Conservation (phyloP, 1,140 invertebrate species). For the Pachypsylla venusta region DNA sequence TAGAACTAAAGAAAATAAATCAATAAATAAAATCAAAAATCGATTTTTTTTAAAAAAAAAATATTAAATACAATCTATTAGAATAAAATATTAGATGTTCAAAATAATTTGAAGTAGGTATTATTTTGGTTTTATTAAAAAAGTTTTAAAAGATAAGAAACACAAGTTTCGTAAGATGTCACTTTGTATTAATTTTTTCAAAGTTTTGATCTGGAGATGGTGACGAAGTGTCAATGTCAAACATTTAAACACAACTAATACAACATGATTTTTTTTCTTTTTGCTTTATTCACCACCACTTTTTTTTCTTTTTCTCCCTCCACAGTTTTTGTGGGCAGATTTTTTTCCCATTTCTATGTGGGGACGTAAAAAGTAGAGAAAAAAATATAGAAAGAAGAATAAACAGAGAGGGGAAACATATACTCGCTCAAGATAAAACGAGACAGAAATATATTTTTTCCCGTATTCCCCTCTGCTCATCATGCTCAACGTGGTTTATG, state of each 20-base stretch:
- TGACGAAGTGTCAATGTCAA: constrained; percentile 20
- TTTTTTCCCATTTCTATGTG: constrained; percentile 17
- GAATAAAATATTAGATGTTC: no score
- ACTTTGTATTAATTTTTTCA: no score
- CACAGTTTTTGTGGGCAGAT: constrained; percentile 14
- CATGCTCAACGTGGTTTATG: constrained; percentile 21
- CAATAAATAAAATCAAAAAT: no score
- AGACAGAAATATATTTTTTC: constrained; percentile 5
- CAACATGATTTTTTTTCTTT: constrained; percentile 18
- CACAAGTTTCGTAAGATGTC: no score
- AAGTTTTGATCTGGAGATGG: constrained; percentile 11
- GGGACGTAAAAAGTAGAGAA: constrained; percentile 10
- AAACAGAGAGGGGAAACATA: neutral
- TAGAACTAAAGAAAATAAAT: no score
- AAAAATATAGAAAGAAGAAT: neutral
- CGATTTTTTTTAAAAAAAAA: no score
- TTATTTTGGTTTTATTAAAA: no score
- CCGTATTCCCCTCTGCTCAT: constrained; percentile 18
- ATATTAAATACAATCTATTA: no score
- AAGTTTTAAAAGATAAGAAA: no score
- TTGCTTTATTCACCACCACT: constrained; percentile 17
- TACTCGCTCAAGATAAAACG: neutral
- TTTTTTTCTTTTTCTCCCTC: constrained; percentile 22
- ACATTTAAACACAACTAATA: constrained; percentile 20
- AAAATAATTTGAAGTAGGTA: no score